Evolutionary conservation across 2,113 vertebrate species (phyloP).

Genomic region (Neodontobutis hainanensis): DNA sequence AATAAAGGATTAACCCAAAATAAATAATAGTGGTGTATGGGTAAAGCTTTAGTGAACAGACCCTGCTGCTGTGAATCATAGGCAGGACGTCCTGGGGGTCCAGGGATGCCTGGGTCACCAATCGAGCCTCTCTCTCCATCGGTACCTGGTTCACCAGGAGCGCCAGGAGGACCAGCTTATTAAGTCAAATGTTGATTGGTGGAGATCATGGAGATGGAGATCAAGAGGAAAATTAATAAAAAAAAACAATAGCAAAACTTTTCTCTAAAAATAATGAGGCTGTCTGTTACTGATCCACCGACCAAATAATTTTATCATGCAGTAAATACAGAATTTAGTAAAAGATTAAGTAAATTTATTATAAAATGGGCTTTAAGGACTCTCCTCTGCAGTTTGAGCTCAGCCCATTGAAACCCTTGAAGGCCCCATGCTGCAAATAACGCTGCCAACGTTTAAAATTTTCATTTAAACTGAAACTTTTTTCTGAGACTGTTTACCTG

Average conservation of each 20-base stretch:
- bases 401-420: too few species aligned
- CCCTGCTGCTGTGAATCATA: conserved; percentile 52
- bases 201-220: too few species aligned
- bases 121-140: conserved; percentile 62
- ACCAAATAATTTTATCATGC: too few species aligned
- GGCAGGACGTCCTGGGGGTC: conserved; percentile 59
- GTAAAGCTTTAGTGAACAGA: conserved; percentile 29
- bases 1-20: not conserved
- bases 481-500: conserved; percentile 37
- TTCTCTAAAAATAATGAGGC: too few species aligned
- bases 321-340: too few species aligned
- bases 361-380: too few species aligned
- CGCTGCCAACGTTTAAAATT: too few species aligned
- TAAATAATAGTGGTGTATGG: not conserved
- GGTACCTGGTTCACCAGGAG: conserved; percentile 65
- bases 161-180: conserved; percentile 59
- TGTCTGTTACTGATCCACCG: too few species aligned
- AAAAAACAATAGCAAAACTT: too few species aligned
- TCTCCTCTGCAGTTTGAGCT: too few species aligned
- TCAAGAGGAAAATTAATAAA: not conserved
- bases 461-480: not conserved
- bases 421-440: too few species aligned
- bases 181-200: conserved; percentile 10
- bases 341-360: too few species aligned
- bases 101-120: conserved; percentile 69